Evolutionary conservation across 2,888 invertebrate species (phyloP).

Genomic region (Plebejus melissa): DNA sequence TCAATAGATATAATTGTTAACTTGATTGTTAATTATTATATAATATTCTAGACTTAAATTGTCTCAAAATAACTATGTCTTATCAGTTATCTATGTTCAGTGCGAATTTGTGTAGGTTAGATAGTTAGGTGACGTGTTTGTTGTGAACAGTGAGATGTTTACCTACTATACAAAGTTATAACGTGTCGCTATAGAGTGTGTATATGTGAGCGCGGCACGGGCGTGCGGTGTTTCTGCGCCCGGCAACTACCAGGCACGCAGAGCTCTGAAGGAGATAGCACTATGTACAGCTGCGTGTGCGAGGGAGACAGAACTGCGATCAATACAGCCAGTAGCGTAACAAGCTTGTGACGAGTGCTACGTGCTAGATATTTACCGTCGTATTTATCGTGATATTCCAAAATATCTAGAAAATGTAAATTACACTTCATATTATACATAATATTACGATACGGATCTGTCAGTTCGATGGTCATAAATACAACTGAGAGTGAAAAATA

Average conservation of each 20-base stretch:
- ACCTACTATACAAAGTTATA: conserved; percentile 29
- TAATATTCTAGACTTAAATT: no score
- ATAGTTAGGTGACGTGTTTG: conserved; percentile 19
- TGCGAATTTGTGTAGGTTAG: conserved; percentile 13
- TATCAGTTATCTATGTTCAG: background rate
- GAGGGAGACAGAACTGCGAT: conserved; percentile 41
- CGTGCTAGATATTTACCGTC: background rate
- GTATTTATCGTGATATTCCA: background rate
- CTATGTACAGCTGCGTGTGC: conserved; percentile 35
- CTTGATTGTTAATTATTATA: no score
- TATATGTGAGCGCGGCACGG: conserved; percentile 75
- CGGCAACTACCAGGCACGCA: conserved; percentile 70
- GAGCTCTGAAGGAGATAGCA: conserved; percentile 41
- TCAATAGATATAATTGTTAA: no score
- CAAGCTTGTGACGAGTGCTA: background rate
- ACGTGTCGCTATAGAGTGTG: conserved; percentile 49
- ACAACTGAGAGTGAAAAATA: no score
- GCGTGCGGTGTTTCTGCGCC: conserved; percentile 70
- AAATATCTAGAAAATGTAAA: no score
- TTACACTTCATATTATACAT: background rate
- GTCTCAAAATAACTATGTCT: background rate
- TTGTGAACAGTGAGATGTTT: conserved; percentile 35
- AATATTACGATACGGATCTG: background rate
- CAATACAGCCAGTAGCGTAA: conserved; percentile 24
- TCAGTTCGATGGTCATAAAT: no score